Evolutionary conservation across 2,888 invertebrate genomes (phyloP).

Genomic region (Pherbina coryleti): DNA sequence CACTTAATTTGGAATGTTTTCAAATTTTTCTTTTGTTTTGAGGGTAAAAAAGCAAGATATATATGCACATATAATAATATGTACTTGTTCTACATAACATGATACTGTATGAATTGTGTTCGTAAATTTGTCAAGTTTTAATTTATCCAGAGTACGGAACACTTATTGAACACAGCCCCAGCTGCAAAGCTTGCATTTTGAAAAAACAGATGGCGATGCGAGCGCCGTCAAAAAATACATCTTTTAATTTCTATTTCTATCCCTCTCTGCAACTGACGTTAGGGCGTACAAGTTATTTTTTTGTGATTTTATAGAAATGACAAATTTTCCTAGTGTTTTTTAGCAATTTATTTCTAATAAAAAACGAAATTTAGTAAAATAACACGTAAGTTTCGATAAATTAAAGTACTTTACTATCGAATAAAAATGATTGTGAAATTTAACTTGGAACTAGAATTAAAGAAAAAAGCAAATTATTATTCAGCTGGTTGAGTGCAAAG

Average conservation of each 20-base stretch:
- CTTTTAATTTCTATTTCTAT: background rate
- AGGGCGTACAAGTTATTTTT: conserved; percentile 48
- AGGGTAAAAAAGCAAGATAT: too few relatives aligned
- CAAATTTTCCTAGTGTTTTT: conserved; percentile 48
- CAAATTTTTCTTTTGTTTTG: too few relatives aligned
- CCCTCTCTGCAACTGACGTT: background rate
- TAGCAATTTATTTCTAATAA: conserved; percentile 44
- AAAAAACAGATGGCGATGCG: conserved; percentile 13
- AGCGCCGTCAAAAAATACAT: background rate
- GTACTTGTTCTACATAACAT: too few relatives aligned
- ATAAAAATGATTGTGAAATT: conserved; percentile 3
- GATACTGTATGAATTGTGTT: too few relatives aligned
- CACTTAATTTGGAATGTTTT: too few relatives aligned
- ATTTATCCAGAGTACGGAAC: too few relatives aligned
- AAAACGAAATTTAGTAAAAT: conserved; percentile 44
- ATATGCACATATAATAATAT: too few relatives aligned
- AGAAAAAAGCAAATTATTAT: conserved; percentile 25
- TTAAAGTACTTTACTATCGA: conserved; percentile 22
- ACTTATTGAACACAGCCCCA: background rate
- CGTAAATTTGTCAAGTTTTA: too few relatives aligned
- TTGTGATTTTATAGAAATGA: conserved; percentile 47
- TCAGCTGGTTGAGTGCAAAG: conserved; percentile 37
- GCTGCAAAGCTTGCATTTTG: background rate
- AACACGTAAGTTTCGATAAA: conserved; percentile 47
- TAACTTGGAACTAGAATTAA: background rate